These are phyloP conservation scores for Silvanus unidentatus DNA, from an alignment of 2,888 invertebrate genomes.

Conservation along the genomic window DNA sequence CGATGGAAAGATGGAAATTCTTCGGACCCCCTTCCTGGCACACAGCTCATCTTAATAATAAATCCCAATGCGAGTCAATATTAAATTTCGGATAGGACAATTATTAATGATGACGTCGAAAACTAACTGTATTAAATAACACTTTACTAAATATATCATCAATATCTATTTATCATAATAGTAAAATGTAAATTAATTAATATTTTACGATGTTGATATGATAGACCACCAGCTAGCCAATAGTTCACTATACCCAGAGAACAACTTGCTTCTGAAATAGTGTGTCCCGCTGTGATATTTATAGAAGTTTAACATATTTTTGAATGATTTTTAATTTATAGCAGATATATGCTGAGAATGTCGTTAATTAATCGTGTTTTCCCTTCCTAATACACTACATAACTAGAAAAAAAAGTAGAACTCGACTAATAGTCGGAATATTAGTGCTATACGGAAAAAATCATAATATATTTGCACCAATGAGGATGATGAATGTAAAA, in stretches of 20 bases:
- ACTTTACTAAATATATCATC: slow-evolving; percentile 13
- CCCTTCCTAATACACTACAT: too few species aligned
- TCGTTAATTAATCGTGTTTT: slow-evolving; percentile 4
- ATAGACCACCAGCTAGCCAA: slow-evolving; percentile 21
- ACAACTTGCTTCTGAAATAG: slow-evolving; percentile 16
- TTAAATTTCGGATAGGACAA: background rate
- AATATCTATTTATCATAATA: slow-evolving; percentile 18
- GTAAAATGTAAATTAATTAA: slow-evolving; percentile 21
- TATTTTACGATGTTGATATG: slow-evolving; percentile 21
- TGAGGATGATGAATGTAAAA: too few species aligned
- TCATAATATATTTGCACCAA: too few species aligned
- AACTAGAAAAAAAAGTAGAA: too few species aligned
- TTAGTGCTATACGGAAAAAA: too few species aligned
- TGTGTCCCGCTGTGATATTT: slow-evolving; percentile 24
- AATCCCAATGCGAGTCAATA: background rate
- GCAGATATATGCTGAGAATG: slow-evolving; percentile 10
- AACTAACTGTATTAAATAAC: slow-evolving; percentile 13
- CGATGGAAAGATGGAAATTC: too few species aligned
- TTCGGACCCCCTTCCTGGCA: too few species aligned
- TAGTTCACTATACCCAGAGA: slow-evolving; percentile 18
- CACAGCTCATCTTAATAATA: background rate
- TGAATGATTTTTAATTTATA: slow-evolving; percentile 20
- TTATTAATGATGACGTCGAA: slow-evolving; percentile 8
- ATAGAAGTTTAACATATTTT: slow-evolving; percentile 18
- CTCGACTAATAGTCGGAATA: too few species aligned